Evolutionary conservation across 1,140 invertebrate genomes (phyloP).

Genomic region (Psilanteris sp.): DNA sequence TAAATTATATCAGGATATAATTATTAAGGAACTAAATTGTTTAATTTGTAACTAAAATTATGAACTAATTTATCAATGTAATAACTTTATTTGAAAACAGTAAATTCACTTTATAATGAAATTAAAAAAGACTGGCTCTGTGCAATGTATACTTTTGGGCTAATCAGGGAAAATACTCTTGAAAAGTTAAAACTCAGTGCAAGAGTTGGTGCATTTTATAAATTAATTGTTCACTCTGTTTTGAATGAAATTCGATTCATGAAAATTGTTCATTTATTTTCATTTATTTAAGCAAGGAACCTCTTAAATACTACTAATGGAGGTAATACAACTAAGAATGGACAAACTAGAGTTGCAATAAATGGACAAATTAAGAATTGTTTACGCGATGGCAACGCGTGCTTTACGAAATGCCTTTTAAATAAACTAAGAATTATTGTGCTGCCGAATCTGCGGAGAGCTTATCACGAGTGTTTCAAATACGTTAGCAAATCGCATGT

Average conservation of each 20-base stretch:
- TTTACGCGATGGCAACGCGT: slow-evolving; percentile 26
- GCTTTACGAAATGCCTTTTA: slow-evolving; percentile 60
- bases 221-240: neutral
- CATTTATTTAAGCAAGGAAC: too few relatives aligned
- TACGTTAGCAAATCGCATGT: slow-evolving; percentile 46
- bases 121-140: slow-evolving; percentile 33
- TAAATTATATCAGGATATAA: too few relatives aligned
- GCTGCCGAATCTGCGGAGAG: slow-evolving; percentile 53
- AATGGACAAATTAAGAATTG: neutral
- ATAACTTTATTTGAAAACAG: neutral
- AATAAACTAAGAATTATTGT: slow-evolving; percentile 55
- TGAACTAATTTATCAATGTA: neutral
- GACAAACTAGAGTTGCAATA: slow-evolving; percentile 1
- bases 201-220: neutral
- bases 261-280: too few relatives aligned
- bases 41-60: too few relatives aligned
- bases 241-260: slow-evolving; percentile 3
- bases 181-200: neutral
- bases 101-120: too few relatives aligned
- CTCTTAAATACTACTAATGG: too few relatives aligned
- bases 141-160: slow-evolving; percentile 31
- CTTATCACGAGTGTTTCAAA: slow-evolving; percentile 37
- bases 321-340: too few relatives aligned
- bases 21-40: too few relatives aligned
- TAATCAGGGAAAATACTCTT: neutral